Base-by-base conservation (phyloP, 2,888 invertebrate species). In the Alcis repandata region DNA sequence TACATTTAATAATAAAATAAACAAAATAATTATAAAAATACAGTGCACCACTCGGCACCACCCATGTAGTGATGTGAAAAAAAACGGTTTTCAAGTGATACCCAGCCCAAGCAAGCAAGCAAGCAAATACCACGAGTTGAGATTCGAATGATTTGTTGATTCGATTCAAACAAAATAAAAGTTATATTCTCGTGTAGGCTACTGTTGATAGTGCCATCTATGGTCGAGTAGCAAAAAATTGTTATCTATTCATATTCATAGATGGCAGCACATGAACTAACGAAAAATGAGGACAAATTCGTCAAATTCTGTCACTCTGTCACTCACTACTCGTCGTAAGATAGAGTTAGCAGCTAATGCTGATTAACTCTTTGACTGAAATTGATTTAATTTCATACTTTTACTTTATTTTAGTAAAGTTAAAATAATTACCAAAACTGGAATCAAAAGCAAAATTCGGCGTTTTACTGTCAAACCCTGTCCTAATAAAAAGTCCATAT, bases 21-120 rank as follows among this genome's bases (percentile, higher is more conserved):
- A 79, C 74, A 80, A 78, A 73, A 76, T 73, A 72, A 71, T 72
- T 71, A 68, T 33, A 57, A 64, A 67, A 64, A 60, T 75, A 77
- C 69, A 70, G 70, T 74, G 52, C 73, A 69, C 71, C 72, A 77
- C 68, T 80, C 72, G 76, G 79, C 82, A 82, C 81, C 80, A 79
- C 80, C 82, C 82, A 76, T 72, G 69, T 76, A 82, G 80, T 77
- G 79, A 73, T 75, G 79, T 63, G 45, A 38, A 41, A 33, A 56
- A n/a, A 48, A 2, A 22, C 7, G 7, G 13, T 6, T 4, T 0
- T 11, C n/a, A 27, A 27, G 1, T 11, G n/a, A n/a, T n/a, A n/a
- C n/a, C n/a, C 8, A 15, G n/a, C 27, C 27, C 3, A 27, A 22
- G 11, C 9, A n/a, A 43, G 27, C 60, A 38, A 53, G 11, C 45